Base-by-base conservation (phyloP, 1,140 invertebrate species). In the Lineus longissimus region DNA sequence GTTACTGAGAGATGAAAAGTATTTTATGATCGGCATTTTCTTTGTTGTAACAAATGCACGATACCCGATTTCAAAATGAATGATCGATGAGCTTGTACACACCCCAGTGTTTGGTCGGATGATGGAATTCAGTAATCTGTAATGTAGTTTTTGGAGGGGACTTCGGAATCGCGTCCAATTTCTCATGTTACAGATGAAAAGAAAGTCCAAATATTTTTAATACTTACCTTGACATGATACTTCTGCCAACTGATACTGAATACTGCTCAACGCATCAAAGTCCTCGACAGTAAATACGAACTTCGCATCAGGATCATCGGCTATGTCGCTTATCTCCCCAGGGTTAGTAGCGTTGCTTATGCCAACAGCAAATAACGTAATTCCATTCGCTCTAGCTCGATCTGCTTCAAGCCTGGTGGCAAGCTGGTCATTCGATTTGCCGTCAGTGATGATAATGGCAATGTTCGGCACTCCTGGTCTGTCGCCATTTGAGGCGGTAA, bases 401-500 rank as follows among this genome's bases (percentile, higher is more conserved):
- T 71, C 63, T 4, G 73, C 72, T 54, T 76, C 71, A 11, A 63
- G 61, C 15, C 66, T 59, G 0, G 73, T 71, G 19, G 11, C 40
- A 15, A 55, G 55, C 41, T 70, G 69, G 27, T 72, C 70, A 64
- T 79, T 76, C 13, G 78, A 80, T 9, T 71, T 64, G 58, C 77
- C 77, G 69, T 78, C 78, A 22, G 76, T 78, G 15, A 79, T 30
- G 2, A 79, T 51, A 15, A 78, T 67, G 17, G 60, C 67, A 25
- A 77, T 62, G 55, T 79, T 76, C n/a, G 58, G 59, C 1, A 72
- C 73, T 30, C 70, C 67, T 2, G 68, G 62, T 36, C 77, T 65
- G 40, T 75, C 76, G 0, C 78, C 76, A 61, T 77, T 67, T 23
- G 13, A 27, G 17, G 31, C 47, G 7, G 63, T 68, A 61, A 74